Evolutionary conservation across 2,797 vertebrate genomes (phyloP), one percentile per base, ranked within the genome.

Genomic region (Syngnathus rostellatus): DNA sequence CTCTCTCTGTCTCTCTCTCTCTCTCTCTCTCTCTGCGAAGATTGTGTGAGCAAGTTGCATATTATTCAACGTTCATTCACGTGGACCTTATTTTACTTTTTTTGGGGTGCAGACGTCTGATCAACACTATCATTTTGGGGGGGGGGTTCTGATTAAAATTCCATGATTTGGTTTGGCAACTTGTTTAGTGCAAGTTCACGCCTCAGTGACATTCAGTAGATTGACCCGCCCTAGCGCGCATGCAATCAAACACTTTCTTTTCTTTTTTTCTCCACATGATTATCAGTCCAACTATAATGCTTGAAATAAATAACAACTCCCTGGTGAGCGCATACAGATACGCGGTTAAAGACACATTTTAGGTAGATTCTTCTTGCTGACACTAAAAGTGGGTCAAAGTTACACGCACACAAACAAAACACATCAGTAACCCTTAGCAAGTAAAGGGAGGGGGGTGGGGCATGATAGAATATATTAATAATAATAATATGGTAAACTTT

Each of bases 1-100:
- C 10, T 12, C 88, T 88, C 89, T 88, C 45, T 17, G 89, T 88
- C 45, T 17, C 10, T 12, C 88, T 88, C n/a, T n/a, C 9, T 12
- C 88, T 88, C 75, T 86, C 8, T 23, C 89, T 88, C 45, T 17
- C 10, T 12, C 88, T 88, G 90, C 88, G 74, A 91, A 88, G 93
- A 91, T 93, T 93, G 92, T 91, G 90, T 89, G 87, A 94, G 91
- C 89, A 92, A 94, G 88, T 92, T 94, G 93, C 92, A 95, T 95
- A 90, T 85, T 82, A 62, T 45, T 62, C 94, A 92, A 87, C 82
- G 84, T 88, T 86, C 73, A 79, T 72, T 89, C 70, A 84, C 79
- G 84, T 25, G 19, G 23, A 62, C 21, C 61, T 61, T 31, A 31
- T 31, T 31, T 31, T 31, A 3, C n/a, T 31, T 31, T 84, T 89